A percentile compares a stretch with the other conserved stretches of the same genome.
Conservation (phyloP, 2,888 invertebrate species). For the Atrina japonica region DNA sequence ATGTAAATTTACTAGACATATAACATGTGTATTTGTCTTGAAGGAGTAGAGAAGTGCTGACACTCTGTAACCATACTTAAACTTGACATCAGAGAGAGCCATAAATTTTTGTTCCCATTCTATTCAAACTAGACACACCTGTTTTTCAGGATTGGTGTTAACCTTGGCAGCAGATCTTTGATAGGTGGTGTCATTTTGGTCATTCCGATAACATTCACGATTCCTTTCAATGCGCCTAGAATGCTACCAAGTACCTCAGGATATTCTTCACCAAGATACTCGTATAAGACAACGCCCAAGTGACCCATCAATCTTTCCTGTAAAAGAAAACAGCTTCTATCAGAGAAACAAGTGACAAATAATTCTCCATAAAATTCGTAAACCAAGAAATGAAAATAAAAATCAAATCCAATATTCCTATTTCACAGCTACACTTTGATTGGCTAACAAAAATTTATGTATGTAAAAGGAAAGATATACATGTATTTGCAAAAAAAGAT, state of each 20-base stretch:
- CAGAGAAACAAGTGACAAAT: neutral
- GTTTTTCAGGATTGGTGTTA: constrained; percentile 99
- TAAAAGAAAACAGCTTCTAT: constrained; percentile 21
- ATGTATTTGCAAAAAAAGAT: too few species aligned
- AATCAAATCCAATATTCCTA: neutral
- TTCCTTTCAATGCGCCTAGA: constrained; percentile 98
- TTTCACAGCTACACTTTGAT: neutral
- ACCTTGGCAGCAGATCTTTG: constrained; percentile 96
- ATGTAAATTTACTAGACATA: too few species aligned
- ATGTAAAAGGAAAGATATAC: too few species aligned
- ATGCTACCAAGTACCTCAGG: constrained; percentile 99
- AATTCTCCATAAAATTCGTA: neutral
- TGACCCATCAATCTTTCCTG: constrained; percentile 99
- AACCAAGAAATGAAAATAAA: neutral
- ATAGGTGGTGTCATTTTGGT: constrained; percentile 99
- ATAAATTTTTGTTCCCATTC: too few species aligned
- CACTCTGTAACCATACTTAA: too few species aligned
- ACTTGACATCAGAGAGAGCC: too few species aligned
- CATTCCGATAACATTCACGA: constrained; percentile 99
- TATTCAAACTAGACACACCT: too few species aligned
- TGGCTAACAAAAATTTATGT: neutral
- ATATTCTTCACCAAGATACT: constrained; percentile 99
- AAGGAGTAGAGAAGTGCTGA: too few species aligned
- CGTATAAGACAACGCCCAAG: constrained; percentile 98
- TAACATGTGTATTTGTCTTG: too few species aligned